Evolutionary conservation across 2,113 vertebrate species (phyloP).

Genomic region (Rhinolophus sinicus): DNA sequence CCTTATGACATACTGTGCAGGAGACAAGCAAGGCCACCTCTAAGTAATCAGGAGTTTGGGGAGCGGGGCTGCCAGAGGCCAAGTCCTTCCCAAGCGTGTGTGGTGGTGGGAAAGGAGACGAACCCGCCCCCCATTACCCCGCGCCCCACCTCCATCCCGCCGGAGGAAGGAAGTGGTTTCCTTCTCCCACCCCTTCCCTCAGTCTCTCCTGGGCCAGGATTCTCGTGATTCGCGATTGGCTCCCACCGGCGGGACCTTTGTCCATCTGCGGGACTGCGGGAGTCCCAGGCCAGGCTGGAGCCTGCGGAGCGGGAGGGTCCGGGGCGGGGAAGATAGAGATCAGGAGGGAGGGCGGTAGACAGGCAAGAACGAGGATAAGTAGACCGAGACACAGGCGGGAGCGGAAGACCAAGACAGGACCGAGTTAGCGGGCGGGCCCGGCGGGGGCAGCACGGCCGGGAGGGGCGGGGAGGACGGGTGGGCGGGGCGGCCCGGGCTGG

Average conservation of each 20-base stretch:
- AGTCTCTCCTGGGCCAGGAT: neutral
- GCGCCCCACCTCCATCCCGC: neutral
- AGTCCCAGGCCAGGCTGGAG: neutral
- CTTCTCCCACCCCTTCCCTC: neutral
- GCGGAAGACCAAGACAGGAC: fast-evolving
- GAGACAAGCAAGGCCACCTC: neutral
- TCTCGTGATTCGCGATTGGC: neutral
- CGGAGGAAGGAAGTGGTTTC: slow-evolving; percentile 2
- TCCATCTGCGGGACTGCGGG: neutral
- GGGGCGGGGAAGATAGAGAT: fast-evolving
- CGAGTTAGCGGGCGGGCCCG: neutral
- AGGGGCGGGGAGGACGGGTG: neutral
- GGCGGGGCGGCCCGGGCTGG: neutral
- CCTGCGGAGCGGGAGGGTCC: neutral
- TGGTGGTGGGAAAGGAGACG: neutral
- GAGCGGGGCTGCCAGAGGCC: neutral
- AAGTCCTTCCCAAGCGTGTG: neutral
- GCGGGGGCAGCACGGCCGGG: neutral
- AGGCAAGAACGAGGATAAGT: neutral
- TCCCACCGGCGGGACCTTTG: slow-evolving; percentile 21
- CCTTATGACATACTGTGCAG: neutral
- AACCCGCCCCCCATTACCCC: too few relatives aligned
- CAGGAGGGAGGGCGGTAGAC: fast-evolving
- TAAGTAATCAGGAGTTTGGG: too few relatives aligned
- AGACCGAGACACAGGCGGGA: neutral